phyloP scores from a whole-genome alignment of 2,113 vertebrate genomes.

The Tragelaphus scriptus region DNA sequence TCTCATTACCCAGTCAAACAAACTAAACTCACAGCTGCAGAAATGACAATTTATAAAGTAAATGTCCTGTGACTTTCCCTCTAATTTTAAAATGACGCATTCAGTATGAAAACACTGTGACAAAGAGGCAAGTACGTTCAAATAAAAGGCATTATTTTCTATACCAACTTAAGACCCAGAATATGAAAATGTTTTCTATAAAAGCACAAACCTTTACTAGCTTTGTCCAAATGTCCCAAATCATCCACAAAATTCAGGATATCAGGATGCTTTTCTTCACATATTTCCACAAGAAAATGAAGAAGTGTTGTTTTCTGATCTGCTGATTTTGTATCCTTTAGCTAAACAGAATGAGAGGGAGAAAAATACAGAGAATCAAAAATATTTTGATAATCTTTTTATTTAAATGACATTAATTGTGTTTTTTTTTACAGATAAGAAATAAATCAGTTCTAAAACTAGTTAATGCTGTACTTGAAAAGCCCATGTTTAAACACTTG shows the following conservation, averaged over 20 bases:
- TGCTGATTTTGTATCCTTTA: conserved; percentile 94
- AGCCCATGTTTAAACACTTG: conserved; percentile 9
- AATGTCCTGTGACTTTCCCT: not conserved
- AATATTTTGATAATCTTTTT: conserved; percentile 15
- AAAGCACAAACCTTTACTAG: conserved; percentile 89
- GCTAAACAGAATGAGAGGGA: conserved; percentile 70
- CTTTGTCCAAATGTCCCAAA: conserved; percentile 92
- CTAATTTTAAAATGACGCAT: not conserved
- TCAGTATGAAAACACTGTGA: not conserved
- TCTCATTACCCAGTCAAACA: not conserved
- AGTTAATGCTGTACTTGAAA: not conserved
- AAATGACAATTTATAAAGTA: not conserved
- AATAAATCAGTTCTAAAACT: conserved; percentile 11
- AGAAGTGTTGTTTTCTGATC: conserved; percentile 96
- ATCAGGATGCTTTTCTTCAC: conserved; percentile 91
- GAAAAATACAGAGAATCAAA: not conserved
- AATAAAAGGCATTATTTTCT: not conserved
- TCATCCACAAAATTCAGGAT: conserved; percentile 90
- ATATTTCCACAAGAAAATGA: conserved; percentile 92
- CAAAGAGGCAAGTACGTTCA: not conserved
- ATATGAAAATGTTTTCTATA: not conserved
- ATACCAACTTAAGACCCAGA: not conserved
- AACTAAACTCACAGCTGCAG: not conserved
- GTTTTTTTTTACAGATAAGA: not conserved
- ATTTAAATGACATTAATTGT: not conserved